Evolutionary conservation across 2,888 invertebrate genomes (phyloP).

Genomic region (Uropetala carovei): DNA sequence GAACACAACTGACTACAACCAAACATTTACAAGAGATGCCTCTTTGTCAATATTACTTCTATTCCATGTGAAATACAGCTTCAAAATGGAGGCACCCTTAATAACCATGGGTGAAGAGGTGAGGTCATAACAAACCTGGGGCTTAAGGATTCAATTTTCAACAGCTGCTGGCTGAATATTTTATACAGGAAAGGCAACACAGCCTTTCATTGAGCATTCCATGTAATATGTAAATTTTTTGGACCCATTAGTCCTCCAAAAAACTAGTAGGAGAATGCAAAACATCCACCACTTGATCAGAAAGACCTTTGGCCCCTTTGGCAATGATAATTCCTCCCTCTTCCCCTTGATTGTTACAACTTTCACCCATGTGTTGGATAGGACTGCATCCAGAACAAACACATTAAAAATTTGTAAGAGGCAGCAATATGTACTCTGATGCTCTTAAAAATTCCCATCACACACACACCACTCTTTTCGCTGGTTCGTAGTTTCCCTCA

Average conservation of each 20-base stretch:
- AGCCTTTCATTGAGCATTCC: slow-evolving; percentile 56
- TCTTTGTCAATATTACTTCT: background rate
- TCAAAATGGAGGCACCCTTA: slow-evolving; percentile 56
- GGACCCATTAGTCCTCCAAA: slow-evolving; percentile 32
- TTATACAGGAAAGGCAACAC: slow-evolving; percentile 57
- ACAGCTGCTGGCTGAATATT: slow-evolving; percentile 22
- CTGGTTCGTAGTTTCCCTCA: background rate
- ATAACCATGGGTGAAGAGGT: slow-evolving; percentile 44
- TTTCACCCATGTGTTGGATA: slow-evolving; percentile 6
- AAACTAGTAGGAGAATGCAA: slow-evolving; percentile 56
- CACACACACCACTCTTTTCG: slow-evolving; percentile 26
- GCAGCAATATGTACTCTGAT: slow-evolving; percentile 38
- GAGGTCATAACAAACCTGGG: slow-evolving; percentile 56
- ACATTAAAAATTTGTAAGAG: slow-evolving; percentile 21
- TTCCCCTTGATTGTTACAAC: slow-evolving; percentile 36
- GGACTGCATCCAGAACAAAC: slow-evolving; percentile 3
- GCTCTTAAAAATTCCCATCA: slow-evolving; percentile 39
- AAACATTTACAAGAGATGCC: slow-evolving; percentile 45
- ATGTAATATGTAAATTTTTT: slow-evolving; percentile 42
- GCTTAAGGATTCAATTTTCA: slow-evolving; percentile 35
- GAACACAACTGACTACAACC: slow-evolving; percentile 58
- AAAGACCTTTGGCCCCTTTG: slow-evolving; percentile 49
- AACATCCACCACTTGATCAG: slow-evolving; percentile 39
- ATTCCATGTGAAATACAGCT: slow-evolving; percentile 36
- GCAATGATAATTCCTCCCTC: slow-evolving; percentile 50